Conservation (phyloP, 1,140 invertebrate genomes). For the Drosophila tropicalis region DNA sequence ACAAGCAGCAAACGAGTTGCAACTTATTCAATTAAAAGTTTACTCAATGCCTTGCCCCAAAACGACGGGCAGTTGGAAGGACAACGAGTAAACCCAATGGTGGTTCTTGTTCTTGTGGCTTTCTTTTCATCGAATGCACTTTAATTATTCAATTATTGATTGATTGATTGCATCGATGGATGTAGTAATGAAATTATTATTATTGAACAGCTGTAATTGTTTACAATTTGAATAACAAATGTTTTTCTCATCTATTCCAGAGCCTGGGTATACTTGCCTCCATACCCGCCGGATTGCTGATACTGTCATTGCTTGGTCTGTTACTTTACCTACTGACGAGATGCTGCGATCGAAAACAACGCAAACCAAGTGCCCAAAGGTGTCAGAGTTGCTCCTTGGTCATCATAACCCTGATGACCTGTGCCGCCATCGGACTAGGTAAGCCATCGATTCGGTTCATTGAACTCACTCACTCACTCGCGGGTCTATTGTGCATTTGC, state of each 20-base stretch:
- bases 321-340: conserved; percentile 95
- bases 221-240: too few species aligned
- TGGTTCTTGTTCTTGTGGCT: neutral
- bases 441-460: conserved; percentile 50
- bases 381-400: conserved; percentile 90
- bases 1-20: conserved; percentile 65
- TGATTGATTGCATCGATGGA: conserved; percentile 3
- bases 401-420: conserved; percentile 92
- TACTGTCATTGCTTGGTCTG: conserved; percentile 93
- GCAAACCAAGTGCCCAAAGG: conserved; percentile 89
- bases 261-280: conserved; percentile 95
- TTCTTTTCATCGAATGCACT: neutral
- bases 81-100: neutral
- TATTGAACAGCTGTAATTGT: neutral
- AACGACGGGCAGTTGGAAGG: conserved; percentile 4
- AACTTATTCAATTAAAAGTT: conserved; percentile 80
- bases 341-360: conserved; percentile 95
- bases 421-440: conserved; percentile 88
- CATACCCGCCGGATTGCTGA: conserved; percentile 94
- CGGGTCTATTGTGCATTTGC: conserved; percentile 15
- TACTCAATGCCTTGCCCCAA: conserved; percentile 45
- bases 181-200: neutral
- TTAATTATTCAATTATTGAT: conserved; percentile 3
- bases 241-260: conserved; percentile 84
- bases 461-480: conserved; percentile 37